Evolutionary conservation across 2,797 vertebrate genomes (phyloP).

Genomic region (Phrynocephalus forsythii): DNA sequence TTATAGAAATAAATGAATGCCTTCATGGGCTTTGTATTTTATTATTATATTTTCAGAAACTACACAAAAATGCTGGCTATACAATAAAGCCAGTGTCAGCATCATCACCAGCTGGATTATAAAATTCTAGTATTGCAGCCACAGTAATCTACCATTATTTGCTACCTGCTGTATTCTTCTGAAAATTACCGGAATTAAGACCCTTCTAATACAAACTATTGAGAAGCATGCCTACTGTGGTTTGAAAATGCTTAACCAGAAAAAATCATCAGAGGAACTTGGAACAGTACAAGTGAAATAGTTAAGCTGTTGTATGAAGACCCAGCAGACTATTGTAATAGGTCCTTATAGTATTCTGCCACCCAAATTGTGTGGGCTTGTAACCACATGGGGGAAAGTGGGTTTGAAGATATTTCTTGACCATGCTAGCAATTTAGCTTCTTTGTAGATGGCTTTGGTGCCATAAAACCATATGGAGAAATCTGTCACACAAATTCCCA

Average conservation of each 20-base stretch:
- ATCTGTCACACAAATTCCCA: background rate
- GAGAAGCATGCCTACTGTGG: slow-evolving; percentile 13
- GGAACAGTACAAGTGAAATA: slow-evolving; percentile 1
- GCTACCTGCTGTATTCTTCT: slow-evolving; percentile 53
- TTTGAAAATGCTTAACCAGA: slow-evolving; percentile 29
- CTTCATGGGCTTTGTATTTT: slow-evolving; percentile 30
- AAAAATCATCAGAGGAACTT: background rate
- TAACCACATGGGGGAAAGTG: background rate
- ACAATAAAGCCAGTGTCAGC: slow-evolving; percentile 34
- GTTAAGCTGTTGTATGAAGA: background rate
- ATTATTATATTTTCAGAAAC: slow-evolving; percentile 31
- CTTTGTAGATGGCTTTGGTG: background rate
- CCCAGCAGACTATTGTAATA: background rate
- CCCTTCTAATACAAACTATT: slow-evolving; percentile 2
- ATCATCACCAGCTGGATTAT: slow-evolving; percentile 38
- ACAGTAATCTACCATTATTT: slow-evolving; percentile 52
- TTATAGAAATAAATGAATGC: slow-evolving; percentile 54
- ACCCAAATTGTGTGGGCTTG: background rate
- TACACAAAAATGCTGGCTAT: slow-evolving; percentile 18
- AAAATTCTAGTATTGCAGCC: slow-evolving; percentile 57
- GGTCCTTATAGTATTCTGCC: background rate
- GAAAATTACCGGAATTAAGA: slow-evolving; percentile 51
- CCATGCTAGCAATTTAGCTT: background rate
- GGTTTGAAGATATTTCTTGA: background rate
- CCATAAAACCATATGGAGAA: background rate